Evolutionary conservation across 2,888 invertebrate species (phyloP), one percentile per base, ranked within the genome.

Genomic region (Sinodicranocentrus sp.): DNA sequence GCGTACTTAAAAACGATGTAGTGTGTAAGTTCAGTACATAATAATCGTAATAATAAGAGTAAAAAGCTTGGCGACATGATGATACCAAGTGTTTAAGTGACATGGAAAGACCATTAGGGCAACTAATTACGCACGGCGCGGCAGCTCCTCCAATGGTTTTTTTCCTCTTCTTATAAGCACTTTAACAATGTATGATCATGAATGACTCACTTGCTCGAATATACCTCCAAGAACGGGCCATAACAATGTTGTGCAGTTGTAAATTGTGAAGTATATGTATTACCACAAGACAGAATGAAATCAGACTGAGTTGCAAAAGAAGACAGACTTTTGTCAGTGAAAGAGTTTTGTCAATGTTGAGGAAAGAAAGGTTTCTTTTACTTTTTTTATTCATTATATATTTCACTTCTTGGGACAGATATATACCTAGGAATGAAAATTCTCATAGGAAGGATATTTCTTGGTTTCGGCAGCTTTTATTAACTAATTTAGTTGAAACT

Each of bases 31-130:
- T 76, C 71, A 52, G 19, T 77, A 25, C 59, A 48, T 43, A 65
- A 67, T 76, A 84, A 77, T 71, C 82, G 63, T 61, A 80, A 75
- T 68, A 79, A 82, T 65, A 57, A 65, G 19, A 48, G 65, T 65
- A 68, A 17, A 80, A 85, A 82, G 71, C 73, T 83, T 88, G 89
- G 88, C 89, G 88, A 88, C 88, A 87, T 75, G 86, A 78, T 82
- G 87, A 88, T 87, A 86, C 87, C 82, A 84, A 87, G 87, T 86
- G 83, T 86, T 85, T 86, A 79, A 86, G 86, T 88, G 88, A 89
- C 89, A 89, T 87, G 89, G 84, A 89, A 89, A 89, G 84, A 88
- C 89, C 88, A 89, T 89, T 89, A 89, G 88, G 84, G 79, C 88
- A 88, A 87, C 89, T 89, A 89, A 88, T 89, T 89, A 89, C 88